Evolutionary conservation across 2,888 invertebrate genomes (phyloP).

Genomic region (Odontocerum albicorne): DNA sequence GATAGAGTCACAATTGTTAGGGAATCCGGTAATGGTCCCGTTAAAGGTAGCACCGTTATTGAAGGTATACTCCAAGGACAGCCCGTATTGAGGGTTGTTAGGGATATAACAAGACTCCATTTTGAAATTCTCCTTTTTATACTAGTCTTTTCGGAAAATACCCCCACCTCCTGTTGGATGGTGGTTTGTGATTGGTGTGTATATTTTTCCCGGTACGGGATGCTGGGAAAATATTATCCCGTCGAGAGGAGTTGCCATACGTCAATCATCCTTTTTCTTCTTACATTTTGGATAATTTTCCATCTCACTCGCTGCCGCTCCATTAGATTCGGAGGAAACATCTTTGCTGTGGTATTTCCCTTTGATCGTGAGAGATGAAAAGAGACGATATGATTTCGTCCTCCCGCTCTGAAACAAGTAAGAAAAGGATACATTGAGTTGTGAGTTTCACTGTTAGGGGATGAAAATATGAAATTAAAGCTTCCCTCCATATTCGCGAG

Average conservation of each 20-base stretch:
- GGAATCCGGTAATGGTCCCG: conserved; percentile 48
- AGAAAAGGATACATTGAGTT: too few species aligned
- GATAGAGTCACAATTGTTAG: conserved; percentile 42
- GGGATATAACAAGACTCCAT: conserved; percentile 66
- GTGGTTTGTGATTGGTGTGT: conserved; percentile 13
- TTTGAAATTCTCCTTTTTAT: conserved; percentile 28
- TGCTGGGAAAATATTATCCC: conserved; percentile 11
- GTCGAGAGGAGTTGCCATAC: conserved; percentile 14
- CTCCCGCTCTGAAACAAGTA: too few species aligned
- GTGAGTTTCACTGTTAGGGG: too few species aligned
- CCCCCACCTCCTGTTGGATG: conserved; percentile 6
- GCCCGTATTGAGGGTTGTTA: conserved; percentile 68
- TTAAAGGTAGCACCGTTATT: conserved; percentile 42
- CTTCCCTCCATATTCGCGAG: too few species aligned
- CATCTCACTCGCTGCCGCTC: conserved; percentile 33
- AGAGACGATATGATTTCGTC: background rate
- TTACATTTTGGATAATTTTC: conserved; percentile 24
- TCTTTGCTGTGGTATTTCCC: conserved; percentile 19
- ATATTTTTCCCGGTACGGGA: conserved; percentile 15
- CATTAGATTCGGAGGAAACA: conserved; percentile 22
- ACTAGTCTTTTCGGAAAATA: conserved; percentile 2
- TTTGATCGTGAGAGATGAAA: conserved; percentile 1
- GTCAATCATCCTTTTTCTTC: conserved; percentile 28
- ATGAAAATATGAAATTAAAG: too few species aligned
- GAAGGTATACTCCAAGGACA: conserved; percentile 52